These are phyloP conservation scores for Poecilobothrus nobilitatus DNA, from an alignment of 2,888 invertebrate genomes.

Conservation along the genomic window DNA sequence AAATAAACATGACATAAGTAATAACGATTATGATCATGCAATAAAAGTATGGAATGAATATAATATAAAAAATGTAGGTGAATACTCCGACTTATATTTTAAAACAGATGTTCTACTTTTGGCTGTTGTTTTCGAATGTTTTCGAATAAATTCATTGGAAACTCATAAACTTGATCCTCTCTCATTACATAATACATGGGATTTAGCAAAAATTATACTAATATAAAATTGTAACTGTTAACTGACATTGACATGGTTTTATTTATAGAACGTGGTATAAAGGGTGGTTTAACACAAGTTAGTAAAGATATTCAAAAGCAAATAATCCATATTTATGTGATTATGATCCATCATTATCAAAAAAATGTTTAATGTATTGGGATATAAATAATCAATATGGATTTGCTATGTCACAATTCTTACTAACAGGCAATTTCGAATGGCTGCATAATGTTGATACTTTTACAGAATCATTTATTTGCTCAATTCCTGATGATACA, in stretches of 20 bases:
- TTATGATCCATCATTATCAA: neutral
- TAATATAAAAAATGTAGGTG: constrained; percentile 24
- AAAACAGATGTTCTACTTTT: constrained; percentile 35
- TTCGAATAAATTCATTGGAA: constrained; percentile 7
- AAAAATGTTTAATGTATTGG: neutral
- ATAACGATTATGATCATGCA: constrained; percentile 26
- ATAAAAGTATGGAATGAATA: constrained; percentile 27
- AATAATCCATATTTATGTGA: neutral
- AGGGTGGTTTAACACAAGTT: neutral
- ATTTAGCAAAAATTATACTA: constrained; percentile 18
- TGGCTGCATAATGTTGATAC: neutral
- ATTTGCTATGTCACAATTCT: constrained; percentile 11
- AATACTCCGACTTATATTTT: constrained; percentile 30
- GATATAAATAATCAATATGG: constrained; percentile 14
- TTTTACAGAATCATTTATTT: neutral
- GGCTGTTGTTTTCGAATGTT: constrained; percentile 25
- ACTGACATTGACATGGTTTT: neutral
- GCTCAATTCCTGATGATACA: constrained; percentile 10
- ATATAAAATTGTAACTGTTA: constrained; percentile 22
- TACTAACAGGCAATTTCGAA: constrained; percentile 9
- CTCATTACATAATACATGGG: constrained; percentile 15
- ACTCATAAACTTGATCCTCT: constrained; percentile 13
- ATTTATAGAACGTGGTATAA: neutral
- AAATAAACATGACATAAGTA: constrained; percentile 16
- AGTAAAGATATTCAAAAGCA: neutral